These are phyloP conservation scores for Phacellophora camtschatica DNA, from an alignment of 30 jellyfish, hydroid and myxozoan species.

Conservation along the genomic window DNA sequence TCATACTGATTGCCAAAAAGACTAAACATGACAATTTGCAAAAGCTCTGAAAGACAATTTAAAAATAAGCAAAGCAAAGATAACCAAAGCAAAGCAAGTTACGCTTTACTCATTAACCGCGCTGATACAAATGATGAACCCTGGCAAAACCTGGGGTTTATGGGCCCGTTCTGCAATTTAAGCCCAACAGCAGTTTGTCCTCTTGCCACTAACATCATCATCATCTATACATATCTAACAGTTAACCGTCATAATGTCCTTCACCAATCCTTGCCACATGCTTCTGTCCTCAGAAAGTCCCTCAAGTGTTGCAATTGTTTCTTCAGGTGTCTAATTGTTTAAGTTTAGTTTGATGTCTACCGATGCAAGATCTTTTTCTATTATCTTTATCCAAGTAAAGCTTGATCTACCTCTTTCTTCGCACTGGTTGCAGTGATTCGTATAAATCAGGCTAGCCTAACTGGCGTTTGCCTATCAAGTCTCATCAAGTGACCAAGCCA, in stretches of 20 bases:
- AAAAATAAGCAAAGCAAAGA: no score
- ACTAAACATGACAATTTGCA: constrained; percentile 93
- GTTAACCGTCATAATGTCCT: constrained; percentile 29
- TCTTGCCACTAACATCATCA: not conserved
- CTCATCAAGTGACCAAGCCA: constrained; percentile 19
- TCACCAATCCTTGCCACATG: not conserved
- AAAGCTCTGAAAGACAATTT: constrained; percentile 77
- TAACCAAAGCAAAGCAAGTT: no score
- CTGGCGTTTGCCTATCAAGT: not conserved
- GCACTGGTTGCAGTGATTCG: constrained; percentile 20
- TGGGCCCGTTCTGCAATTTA: no score
- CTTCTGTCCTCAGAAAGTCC: constrained; percentile 33
- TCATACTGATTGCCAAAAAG: constrained; percentile 95
- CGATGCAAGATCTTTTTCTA: not conserved
- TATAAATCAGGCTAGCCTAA: not conserved
- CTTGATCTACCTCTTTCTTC: constrained; percentile 25
- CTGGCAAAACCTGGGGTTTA: no score
- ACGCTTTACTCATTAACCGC: no score
- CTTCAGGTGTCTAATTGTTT: not conserved
- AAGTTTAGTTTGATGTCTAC: constrained; percentile 14
- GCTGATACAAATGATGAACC: no score
- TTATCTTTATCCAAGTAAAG: constrained; percentile 2
- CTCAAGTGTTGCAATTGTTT: constrained; percentile 10
- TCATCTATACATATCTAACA: constrained; percentile 5
- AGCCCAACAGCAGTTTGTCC: not conserved